A percentile compares a stretch with the other conserved stretches of the same genome.
Evolutionary conservation across 2,888 invertebrate genomes (phyloP).

Genomic region (Actias luna): DNA sequence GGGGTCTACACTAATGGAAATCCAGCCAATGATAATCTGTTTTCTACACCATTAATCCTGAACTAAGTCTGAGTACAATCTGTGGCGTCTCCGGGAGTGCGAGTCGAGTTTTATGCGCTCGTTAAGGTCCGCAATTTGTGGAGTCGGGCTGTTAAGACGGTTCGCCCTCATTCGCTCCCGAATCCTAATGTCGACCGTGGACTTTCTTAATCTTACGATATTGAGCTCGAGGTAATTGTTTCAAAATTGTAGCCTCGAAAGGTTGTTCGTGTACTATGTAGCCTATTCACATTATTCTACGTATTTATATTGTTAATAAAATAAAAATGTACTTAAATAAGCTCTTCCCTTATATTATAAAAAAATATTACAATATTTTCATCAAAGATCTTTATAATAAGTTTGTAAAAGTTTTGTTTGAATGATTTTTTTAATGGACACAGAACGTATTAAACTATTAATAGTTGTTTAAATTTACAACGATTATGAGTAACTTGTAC

Average conservation of each 20-base stretch:
- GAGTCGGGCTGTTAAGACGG: slow-evolving; percentile 78
- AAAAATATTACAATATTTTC: background rate
- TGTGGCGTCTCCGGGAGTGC: slow-evolving; percentile 76
- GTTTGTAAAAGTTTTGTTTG: background rate
- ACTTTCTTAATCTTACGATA: slow-evolving; percentile 81
- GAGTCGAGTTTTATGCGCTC: slow-evolving; percentile 79
- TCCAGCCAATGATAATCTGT: slow-evolving; percentile 82
- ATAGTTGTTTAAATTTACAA: background rate
- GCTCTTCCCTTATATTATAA: slow-evolving; percentile 7
- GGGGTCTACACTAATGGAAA: slow-evolving; percentile 79
- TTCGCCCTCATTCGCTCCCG: slow-evolving; percentile 67
- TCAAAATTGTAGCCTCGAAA: slow-evolving; percentile 71
- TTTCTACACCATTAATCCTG: slow-evolving; percentile 83
- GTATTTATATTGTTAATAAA: slow-evolving; percentile 27
- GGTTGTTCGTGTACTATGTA: slow-evolving; percentile 41
- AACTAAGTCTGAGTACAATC: slow-evolving; percentile 80
- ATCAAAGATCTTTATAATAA: too few species aligned
- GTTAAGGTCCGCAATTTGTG: slow-evolving; percentile 82
- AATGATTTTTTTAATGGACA: background rate
- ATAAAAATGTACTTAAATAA: background rate
- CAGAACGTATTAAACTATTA: background rate
- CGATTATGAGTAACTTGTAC: too few species aligned
- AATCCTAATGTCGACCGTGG: slow-evolving; percentile 78
- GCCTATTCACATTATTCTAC: slow-evolving; percentile 18
- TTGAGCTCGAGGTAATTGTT: slow-evolving; percentile 80